A percentile compares a stretch with the other conserved stretches of the same genome.
These are phyloP conservation scores for Enteromius paludinosus DNA, from an alignment of 2,797 vertebrate genomes.

Conservation along the genomic window DNA sequence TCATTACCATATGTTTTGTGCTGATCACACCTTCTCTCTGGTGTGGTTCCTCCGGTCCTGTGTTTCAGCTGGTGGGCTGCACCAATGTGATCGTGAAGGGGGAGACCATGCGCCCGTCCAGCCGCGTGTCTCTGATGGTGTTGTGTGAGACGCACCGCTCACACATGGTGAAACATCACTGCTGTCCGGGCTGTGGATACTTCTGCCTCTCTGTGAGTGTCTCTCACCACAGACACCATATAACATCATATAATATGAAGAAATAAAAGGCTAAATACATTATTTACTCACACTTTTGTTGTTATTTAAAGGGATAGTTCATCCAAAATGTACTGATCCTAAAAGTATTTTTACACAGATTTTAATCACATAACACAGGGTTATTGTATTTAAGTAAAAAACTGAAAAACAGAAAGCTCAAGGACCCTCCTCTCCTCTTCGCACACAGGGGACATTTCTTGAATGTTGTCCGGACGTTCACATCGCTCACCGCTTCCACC, in stretches of 20 bases:
- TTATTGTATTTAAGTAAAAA: too few species aligned
- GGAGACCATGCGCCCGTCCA: constrained; percentile 92
- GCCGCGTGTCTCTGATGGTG: constrained; percentile 90
- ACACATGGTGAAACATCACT: constrained; percentile 95
- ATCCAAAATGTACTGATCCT: too few species aligned
- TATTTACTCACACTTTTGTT: too few species aligned
- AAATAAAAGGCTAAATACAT: not conserved
- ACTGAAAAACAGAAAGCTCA: not conserved
- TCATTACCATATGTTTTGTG: not conserved
- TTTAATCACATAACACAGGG: too few species aligned
- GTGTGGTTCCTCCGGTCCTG: not conserved
- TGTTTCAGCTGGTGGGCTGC: constrained; percentile 84
- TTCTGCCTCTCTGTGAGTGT: constrained; percentile 88
- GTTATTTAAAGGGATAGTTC: too few species aligned
- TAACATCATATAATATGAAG: accelerated
- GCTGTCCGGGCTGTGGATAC: constrained; percentile 92
- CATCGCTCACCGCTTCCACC: constrained; percentile 92
- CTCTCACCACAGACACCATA: not conserved
- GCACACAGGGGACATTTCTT: constrained; percentile 86
- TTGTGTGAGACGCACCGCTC: constrained; percentile 89
- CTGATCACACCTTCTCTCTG: not conserved
- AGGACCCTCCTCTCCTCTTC: not conserved
- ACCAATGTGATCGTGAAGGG: constrained; percentile 84
- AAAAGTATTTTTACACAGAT: too few species aligned
- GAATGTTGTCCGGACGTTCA: constrained; percentile 92